Evolutionary conservation across 2,113 vertebrate genomes (phyloP).

Genomic region (Muntiacus reevesi): DNA sequence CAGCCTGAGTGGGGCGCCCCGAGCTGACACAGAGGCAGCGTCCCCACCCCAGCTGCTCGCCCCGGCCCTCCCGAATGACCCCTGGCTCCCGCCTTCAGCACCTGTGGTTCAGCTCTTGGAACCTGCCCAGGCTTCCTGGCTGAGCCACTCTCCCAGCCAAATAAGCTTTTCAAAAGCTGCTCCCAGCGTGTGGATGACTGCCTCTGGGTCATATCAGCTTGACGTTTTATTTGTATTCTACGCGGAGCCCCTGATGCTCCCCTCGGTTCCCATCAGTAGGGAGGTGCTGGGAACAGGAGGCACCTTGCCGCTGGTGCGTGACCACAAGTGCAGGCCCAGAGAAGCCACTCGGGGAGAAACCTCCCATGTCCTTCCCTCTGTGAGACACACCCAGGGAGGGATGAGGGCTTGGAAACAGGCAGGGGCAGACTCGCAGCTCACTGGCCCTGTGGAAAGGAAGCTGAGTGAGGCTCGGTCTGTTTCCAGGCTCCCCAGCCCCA

Average conservation of each 20-base stretch:
- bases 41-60: not conserved
- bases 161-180: constrained; percentile 54
- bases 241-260: constrained; percentile 11
- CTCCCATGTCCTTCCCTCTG: not conserved
- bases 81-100: constrained; percentile 28
- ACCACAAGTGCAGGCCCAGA: not conserved
- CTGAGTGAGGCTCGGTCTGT: not conserved
- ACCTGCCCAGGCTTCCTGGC: constrained; percentile 36
- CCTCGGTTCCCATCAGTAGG: not conserved
- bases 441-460: not conserved
- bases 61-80: not conserved
- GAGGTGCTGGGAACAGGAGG: not conserved
- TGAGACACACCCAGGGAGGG: not conserved
- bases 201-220: constrained; percentile 46
- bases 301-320: not conserved
- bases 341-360: not conserved
- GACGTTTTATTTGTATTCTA: constrained; percentile 52
- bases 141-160: constrained; percentile 19
- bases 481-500: not conserved
- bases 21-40: not conserved
- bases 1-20: not conserved
- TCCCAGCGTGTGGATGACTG: not conserved
- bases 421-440: not conserved
- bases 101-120: constrained; percentile 52
- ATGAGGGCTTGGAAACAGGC: not conserved